Conservation (phyloP, 2,797 vertebrate genomes). For the Oreonectes daqikongensis region DNA sequence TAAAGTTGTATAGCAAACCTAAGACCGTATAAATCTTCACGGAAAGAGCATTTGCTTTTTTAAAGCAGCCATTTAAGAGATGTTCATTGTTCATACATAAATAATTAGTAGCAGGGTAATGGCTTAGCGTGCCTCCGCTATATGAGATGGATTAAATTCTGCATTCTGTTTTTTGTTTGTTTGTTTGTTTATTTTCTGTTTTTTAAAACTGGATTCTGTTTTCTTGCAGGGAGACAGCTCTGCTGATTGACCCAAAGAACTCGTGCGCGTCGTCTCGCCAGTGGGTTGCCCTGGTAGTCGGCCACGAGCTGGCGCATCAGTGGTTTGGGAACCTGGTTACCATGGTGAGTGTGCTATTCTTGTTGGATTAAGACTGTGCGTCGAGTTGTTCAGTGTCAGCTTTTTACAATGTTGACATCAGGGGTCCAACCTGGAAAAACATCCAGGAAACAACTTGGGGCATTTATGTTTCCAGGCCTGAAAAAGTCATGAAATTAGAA, state of each 20-base stretch:
- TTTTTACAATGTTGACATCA: not conserved
- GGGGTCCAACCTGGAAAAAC: not conserved
- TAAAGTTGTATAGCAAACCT: not conserved
- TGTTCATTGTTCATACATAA: constrained; percentile 11
- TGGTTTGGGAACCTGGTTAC: constrained; percentile 99
- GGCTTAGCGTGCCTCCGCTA: not conserved
- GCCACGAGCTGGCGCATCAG: constrained; percentile 97
- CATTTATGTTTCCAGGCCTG: not conserved
- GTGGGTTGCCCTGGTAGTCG: constrained; percentile 98
- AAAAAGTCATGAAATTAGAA: not conserved
- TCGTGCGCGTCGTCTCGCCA: constrained; percentile 97
- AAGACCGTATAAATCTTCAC: not conserved
- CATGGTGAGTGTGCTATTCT: constrained; percentile 83
- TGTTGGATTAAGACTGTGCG: not conserved
- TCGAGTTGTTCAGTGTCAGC: not conserved
- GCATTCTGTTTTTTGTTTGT: not conserved
- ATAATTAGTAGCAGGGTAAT: constrained; percentile 17
- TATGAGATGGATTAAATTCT: not conserved
- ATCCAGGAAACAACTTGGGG: not conserved
- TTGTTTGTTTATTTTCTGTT: not conserved
- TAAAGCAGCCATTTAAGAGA: constrained; percentile 3
- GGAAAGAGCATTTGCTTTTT: not conserved
- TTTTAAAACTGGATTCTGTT: not conserved
- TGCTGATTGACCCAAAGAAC: constrained; percentile 98
- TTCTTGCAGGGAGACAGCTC: constrained; percentile 88